These are phyloP conservation scores for Australoheros scitulus DNA, from an alignment of 2,113 vertebrate species.

Conservation along the genomic window DNA sequence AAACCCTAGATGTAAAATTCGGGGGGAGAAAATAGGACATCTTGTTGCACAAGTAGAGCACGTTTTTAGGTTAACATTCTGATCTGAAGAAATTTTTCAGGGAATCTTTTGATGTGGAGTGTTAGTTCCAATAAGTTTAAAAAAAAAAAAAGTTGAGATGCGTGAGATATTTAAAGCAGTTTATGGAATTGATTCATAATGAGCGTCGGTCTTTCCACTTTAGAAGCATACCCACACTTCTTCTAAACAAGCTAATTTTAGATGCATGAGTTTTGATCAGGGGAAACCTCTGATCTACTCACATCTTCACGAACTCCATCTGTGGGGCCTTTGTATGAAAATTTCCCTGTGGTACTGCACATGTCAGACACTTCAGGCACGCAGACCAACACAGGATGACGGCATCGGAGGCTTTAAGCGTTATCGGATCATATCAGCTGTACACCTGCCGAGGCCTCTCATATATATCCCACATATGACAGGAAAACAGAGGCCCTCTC, in stretches of 20 bases:
- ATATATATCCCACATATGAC: slow-evolving; percentile 53
- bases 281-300: slow-evolving; percentile 34
- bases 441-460: slow-evolving; percentile 19
- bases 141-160: background rate
- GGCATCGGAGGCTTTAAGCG: slow-evolving; percentile 37
- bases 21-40: background rate
- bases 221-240: slow-evolving; percentile 63
- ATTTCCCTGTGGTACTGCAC: background rate
- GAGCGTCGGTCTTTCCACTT: slow-evolving; percentile 33
- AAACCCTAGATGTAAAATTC: background rate
- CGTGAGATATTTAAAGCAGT: slow-evolving; percentile 35
- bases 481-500: slow-evolving; percentile 38
- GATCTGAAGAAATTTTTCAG: background rate
- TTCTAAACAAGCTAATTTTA: slow-evolving; percentile 72
- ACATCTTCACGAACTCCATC: background rate
- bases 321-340: background rate
- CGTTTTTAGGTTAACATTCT: background rate
- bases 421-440: slow-evolving; percentile 63
- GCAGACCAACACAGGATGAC: slow-evolving; percentile 17
- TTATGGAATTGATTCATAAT: slow-evolving; percentile 56
- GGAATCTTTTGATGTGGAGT: background rate
- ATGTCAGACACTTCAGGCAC: background rate
- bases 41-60: background rate
- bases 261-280: slow-evolving; percentile 39
- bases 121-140: background rate